Conservation (phyloP, 2,888 invertebrate species). For the Gortyna flavago region DNA sequence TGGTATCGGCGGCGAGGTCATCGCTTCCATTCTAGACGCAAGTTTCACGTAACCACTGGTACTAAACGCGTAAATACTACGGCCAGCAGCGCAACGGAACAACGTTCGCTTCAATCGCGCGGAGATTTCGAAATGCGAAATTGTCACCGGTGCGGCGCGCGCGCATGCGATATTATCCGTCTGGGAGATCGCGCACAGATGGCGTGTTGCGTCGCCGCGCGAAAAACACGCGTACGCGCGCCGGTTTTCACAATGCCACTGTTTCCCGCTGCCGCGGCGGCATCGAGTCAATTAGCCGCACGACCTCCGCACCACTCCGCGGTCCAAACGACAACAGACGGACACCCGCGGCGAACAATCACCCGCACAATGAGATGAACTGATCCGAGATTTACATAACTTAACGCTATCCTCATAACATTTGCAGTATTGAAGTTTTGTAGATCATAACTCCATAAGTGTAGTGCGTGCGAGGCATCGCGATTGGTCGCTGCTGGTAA, state of each 20-base stretch:
- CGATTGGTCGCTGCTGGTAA: constrained; percentile 59
- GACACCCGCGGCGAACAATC: constrained; percentile 72
- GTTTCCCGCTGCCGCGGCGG: constrained; percentile 74
- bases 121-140: constrained; percentile 83
- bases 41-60: constrained; percentile 73
- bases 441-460: constrained; percentile 44
- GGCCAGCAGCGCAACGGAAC: constrained; percentile 68
- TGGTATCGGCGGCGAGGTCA: constrained; percentile 79
- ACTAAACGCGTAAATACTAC: constrained; percentile 72
- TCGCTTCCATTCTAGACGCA: constrained; percentile 80
- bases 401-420: constrained; percentile 62
- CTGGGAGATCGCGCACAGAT: constrained; percentile 70
- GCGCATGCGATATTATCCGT: constrained; percentile 68
- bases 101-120: constrained; percentile 78
- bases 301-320: constrained; percentile 73
- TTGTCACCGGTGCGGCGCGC: constrained; percentile 75
- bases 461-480: constrained; percentile 49
- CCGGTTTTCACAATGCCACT: constrained; percentile 85
- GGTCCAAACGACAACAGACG: constrained; percentile 72
- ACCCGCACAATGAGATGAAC: constrained; percentile 69
- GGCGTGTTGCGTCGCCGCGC: constrained; percentile 69
- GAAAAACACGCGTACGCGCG: constrained; percentile 84
- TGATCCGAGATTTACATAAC: constrained; percentile 75
- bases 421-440: constrained; percentile 44
- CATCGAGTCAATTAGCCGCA: constrained; percentile 68